Evolutionary conservation across 2,888 invertebrate species (phyloP), one percentile per base, ranked within the genome.

Genomic region (Heterodera filipjevi): DNA sequence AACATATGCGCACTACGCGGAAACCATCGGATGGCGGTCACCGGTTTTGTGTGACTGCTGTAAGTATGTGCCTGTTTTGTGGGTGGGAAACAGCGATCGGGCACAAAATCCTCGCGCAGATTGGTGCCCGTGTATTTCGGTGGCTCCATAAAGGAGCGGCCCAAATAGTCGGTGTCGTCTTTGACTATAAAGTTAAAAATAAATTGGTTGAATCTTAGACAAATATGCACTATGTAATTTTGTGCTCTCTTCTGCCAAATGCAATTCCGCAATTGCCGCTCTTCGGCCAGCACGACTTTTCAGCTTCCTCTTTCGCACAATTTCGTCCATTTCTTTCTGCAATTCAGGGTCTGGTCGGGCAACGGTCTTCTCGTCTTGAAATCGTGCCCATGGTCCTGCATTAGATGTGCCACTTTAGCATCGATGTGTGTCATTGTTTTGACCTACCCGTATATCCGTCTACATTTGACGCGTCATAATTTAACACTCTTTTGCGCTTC

Each of bases 151-250:
- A 95, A 99, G 16, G 96, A 95, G 32, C 99, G 92, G 14, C 98
- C 98, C 91, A 97, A 97, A 91, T 99, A 99, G 91, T 99, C 99
- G 76, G 94, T 93, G 16, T 93, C 92, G 90, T 96, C 95, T 90
- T 95, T 95, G 89, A 97, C 95, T 95, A 91, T 2, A 85, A 85
- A n/a, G n/a, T n/a, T n/a, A n/a, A n/a, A n/a, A n/a, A n/a, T n/a
- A n/a, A n/a, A n/a, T n/a, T n/a, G n/a, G n/a, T n/a, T n/a, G n/a
- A n/a, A n/a, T n/a, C n/a, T n/a, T n/a, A n/a, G 59, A 59, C 27
- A 49, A 49, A 49, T 19, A 16, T 49, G 3, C 78, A 87, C 86
- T 66, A 78, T 87, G 87, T 59, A 87, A 78, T 12, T 85, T 86
- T n/a, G 85, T 78, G 30, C 81, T 81, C 77, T 88, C 88, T 39